Conservation (phyloP, 2,797 vertebrate genomes). For the Cyprinodon diabolis region DNA sequence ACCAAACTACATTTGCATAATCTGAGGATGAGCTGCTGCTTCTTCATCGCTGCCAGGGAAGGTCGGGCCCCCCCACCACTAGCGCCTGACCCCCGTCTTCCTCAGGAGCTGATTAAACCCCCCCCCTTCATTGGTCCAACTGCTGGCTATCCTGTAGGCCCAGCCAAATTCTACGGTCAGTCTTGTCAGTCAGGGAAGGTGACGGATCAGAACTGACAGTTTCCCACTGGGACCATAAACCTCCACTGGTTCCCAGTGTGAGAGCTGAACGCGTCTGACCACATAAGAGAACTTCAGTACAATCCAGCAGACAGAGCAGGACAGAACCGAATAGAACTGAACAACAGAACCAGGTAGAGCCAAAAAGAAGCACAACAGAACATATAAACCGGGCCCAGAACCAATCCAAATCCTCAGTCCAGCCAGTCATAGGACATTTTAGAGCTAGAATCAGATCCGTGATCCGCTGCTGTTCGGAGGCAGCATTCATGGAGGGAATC, state of each 20-base stretch:
- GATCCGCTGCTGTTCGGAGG: no score
- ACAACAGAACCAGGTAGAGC: not conserved
- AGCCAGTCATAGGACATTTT: no score
- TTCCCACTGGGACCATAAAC: conserved; percentile 42
- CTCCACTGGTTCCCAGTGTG: conserved; percentile 49
- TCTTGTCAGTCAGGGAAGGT: conserved; percentile 37
- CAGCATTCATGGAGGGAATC: no score
- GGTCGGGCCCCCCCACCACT: conserved; percentile 43
- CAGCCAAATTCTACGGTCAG: not conserved
- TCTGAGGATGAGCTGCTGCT: conserved; percentile 85
- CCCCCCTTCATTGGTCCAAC: conserved; percentile 11
- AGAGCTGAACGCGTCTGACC: conserved; percentile 46
- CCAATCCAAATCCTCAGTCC: not conserved
- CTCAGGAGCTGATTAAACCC: conserved; percentile 10
- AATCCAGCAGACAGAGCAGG: not conserved
- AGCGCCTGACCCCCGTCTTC: not conserved
- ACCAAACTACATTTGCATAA: conserved; percentile 91
- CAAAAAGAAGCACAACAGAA: no score
- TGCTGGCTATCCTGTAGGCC: conserved; percentile 3
- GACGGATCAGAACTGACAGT: conserved; percentile 59
- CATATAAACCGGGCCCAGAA: not conserved
- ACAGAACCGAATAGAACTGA: not conserved
- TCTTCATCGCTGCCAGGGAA: conserved; percentile 51
- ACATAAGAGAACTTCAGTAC: conserved; percentile 25
- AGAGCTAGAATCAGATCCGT: no score